Percentiles rank a stretch among this genome's conserved stretches.
Conservation (phyloP, 2,888 invertebrate species). For the Cataglyphis albicans region DNA sequence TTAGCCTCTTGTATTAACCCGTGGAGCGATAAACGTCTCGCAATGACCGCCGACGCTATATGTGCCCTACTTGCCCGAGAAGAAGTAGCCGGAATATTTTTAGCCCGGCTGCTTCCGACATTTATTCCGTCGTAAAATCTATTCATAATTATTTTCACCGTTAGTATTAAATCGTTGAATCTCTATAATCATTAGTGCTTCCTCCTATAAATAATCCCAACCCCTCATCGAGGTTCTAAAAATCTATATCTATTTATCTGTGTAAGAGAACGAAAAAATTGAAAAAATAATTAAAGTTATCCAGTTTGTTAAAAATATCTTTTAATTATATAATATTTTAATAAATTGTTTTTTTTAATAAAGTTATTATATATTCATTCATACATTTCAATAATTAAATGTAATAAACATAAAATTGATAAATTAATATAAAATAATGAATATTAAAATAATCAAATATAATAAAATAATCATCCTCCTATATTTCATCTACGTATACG, state of each 20-base stretch:
- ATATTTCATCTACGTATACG: neutral
- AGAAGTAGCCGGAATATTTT: conserved; percentile 41
- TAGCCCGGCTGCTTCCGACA: conserved; percentile 13
- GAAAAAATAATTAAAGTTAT: neutral
- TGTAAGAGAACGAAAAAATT: neutral
- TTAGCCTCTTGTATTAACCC: conserved; percentile 73
- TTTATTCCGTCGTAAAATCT: conserved; percentile 24
- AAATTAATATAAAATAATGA: no score
- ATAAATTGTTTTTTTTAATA: neutral
- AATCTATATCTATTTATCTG: neutral
- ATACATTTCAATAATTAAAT: neutral
- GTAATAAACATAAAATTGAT: no score
- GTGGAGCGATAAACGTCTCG: conserved; percentile 70
- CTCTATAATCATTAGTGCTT: neutral
- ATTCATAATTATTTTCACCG: neutral
- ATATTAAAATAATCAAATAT: no score
- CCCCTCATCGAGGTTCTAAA: neutral
- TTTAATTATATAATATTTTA: neutral
- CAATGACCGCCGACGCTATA: conserved; percentile 38
- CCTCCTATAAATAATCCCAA: neutral
- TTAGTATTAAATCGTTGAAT: neutral
- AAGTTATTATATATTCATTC: neutral
- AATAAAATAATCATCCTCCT: neutral
- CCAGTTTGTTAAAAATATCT: neutral
- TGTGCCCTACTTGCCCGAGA: conserved; percentile 16